phyloP scores from a whole-genome alignment of 2,113 vertebrate genomes.

The Illadopsis cleaveri region DNA sequence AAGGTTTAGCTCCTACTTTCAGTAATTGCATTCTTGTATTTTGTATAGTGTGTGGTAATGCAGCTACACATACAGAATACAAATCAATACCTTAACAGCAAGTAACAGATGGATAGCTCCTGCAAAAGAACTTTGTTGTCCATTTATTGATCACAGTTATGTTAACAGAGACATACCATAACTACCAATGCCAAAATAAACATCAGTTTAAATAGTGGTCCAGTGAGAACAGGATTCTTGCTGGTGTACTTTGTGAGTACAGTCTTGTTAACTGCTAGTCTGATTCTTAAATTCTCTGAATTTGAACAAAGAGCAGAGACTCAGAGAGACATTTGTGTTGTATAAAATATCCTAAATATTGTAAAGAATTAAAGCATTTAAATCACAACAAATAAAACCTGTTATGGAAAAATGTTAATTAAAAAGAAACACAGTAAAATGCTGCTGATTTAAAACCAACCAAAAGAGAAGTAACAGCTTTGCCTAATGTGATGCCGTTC shows the following conservation, averaged over 20 bases:
- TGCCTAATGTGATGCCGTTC: neutral
- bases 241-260: neutral
- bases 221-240: neutral
- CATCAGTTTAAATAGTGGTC: conserved; percentile 14
- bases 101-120: conserved; percentile 51
- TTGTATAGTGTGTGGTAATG: conserved; percentile 32
- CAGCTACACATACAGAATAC: neutral
- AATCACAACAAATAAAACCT: neutral
- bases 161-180: conserved; percentile 12
- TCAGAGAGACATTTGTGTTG: neutral
- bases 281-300: neutral
- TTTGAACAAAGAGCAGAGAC: neutral
- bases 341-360: neutral
- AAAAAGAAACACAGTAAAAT: neutral
- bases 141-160: conserved; percentile 51
- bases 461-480: neutral
- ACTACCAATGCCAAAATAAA: conserved; percentile 36
- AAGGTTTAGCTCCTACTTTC: conserved; percentile 8
- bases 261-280: neutral
- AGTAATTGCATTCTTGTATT: neutral
- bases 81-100: conserved; percentile 32
- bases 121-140: conserved; percentile 17
- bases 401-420: neutral
- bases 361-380: neutral
- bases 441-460: neutral